Evolutionary conservation across 1,140 invertebrate genomes (phyloP).

Genomic region (Amyelois transitella): DNA sequence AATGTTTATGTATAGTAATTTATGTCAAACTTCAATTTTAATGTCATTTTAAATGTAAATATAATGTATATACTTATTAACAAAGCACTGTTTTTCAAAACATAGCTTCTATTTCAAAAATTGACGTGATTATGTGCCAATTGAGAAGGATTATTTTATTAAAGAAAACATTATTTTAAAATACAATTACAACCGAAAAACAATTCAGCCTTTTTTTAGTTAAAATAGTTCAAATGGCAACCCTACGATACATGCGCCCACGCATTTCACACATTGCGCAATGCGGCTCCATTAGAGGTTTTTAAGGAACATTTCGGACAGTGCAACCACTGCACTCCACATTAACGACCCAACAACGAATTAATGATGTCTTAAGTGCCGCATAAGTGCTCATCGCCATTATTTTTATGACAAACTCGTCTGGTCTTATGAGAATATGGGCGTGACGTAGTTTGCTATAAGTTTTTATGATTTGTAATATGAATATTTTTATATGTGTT

Average conservation of each 20-base stretch:
- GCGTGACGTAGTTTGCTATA: neutral
- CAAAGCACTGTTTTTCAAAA: too few species aligned
- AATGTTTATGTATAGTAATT: too few species aligned
- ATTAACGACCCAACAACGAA: constrained; percentile 40
- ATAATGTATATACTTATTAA: too few species aligned
- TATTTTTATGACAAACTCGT: constrained; percentile 51
- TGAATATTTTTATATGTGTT: too few species aligned
- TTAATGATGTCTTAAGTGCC: constrained; percentile 67
- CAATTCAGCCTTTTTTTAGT: neutral
- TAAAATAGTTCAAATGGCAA: constrained; percentile 7
- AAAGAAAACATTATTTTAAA: too few species aligned
- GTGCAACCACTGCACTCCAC: constrained; percentile 29
- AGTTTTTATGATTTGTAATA: too few species aligned
- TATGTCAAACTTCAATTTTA: too few species aligned
- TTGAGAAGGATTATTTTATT: too few species aligned
- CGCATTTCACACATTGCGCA: constrained; percentile 55
- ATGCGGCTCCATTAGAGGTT: constrained; percentile 62
- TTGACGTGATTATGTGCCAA: too few species aligned
- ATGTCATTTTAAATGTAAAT: too few species aligned
- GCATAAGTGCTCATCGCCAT: constrained; percentile 65
- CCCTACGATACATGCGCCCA: constrained; percentile 30
- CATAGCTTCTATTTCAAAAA: too few species aligned
- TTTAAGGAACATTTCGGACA: constrained; percentile 35
- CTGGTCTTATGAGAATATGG: constrained; percentile 1
- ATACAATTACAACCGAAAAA: too few species aligned